Conservation (phyloP, 2,888 invertebrate genomes). For the Lepeophtheirus nordmannii region DNA sequence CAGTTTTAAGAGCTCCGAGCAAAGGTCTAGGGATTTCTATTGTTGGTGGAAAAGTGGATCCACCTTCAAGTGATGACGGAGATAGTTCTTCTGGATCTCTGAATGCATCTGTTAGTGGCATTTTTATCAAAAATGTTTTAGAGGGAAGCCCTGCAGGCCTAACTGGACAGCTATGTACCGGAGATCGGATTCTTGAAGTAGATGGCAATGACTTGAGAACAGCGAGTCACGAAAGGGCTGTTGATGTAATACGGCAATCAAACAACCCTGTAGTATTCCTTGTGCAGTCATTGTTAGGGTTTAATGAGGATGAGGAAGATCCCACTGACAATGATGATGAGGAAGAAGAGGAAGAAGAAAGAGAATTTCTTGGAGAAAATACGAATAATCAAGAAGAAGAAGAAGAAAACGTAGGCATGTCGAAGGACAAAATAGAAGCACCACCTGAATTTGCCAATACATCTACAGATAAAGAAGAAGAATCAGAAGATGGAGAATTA, state of each 20-base stretch:
- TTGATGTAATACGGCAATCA: constrained; percentile 79
- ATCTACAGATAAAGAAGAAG: constrained; percentile 29
- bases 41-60: constrained; percentile 73
- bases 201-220: constrained; percentile 75
- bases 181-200: constrained; percentile 75
- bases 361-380: not conserved
- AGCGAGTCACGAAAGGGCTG: constrained; percentile 83
- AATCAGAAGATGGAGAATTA: constrained; percentile 30
- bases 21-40: constrained; percentile 79
- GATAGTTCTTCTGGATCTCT: not conserved
- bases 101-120: constrained; percentile 63
- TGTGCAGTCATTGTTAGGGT: constrained; percentile 62
- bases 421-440: not conserved
- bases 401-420: not conserved
- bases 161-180: constrained; percentile 69
- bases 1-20: constrained; percentile 52
- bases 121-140: constrained; percentile 93
- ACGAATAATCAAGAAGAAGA: not conserved
- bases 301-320: constrained; percentile 30
- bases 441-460: constrained; percentile 27
- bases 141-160: constrained; percentile 82
- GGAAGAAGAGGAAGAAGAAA: not conserved
- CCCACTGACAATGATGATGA: constrained; percentile 1
- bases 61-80: not conserved
- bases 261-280: constrained; percentile 74